A percentile compares a stretch with the other conserved stretches of the same genome.
These are phyloP conservation scores for Anseranas semipalmata DNA, from an alignment of 2,113 vertebrate species.

Conservation along the genomic window DNA sequence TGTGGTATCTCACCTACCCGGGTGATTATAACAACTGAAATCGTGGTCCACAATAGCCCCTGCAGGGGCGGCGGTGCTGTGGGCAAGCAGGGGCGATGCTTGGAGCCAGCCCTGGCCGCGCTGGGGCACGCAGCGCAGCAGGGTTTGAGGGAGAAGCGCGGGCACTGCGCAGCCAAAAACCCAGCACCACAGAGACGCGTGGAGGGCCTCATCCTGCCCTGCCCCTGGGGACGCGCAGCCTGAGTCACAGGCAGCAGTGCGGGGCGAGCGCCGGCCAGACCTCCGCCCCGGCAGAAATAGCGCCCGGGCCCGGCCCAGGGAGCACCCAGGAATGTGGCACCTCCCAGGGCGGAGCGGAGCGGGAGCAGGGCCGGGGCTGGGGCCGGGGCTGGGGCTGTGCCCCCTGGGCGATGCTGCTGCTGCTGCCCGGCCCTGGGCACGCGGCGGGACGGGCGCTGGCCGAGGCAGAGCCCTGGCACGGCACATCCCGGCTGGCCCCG, in stretches of 20 bases:
- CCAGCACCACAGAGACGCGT: background rate
- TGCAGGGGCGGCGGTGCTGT: accelerated
- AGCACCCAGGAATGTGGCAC: slow-evolving; percentile 23
- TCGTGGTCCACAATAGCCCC: background rate
- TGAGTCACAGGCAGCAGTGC: background rate
- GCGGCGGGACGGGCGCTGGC: background rate
- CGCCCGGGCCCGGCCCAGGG: background rate
- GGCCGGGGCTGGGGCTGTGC: too few relatives aligned
- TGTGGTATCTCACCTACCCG: accelerated
- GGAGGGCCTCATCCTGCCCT: background rate
- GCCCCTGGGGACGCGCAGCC: accelerated
- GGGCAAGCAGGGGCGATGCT: background rate
- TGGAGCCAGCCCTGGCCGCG: accelerated
- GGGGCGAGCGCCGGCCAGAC: background rate
- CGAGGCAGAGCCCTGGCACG: accelerated
- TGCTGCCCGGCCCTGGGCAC: background rate
- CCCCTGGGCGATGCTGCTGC: too few relatives aligned
- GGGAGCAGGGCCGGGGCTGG: background rate
- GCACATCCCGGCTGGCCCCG: accelerated
- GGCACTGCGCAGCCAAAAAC: background rate
- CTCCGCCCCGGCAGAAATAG: background rate
- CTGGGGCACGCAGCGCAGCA: accelerated
- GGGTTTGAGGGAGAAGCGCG: background rate
- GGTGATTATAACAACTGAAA: accelerated
- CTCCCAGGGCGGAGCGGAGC: background rate